These are phyloP conservation scores for Latrodectus geometricus DNA, from an alignment of 1,140 invertebrate genomes.

Conservation along the genomic window DNA sequence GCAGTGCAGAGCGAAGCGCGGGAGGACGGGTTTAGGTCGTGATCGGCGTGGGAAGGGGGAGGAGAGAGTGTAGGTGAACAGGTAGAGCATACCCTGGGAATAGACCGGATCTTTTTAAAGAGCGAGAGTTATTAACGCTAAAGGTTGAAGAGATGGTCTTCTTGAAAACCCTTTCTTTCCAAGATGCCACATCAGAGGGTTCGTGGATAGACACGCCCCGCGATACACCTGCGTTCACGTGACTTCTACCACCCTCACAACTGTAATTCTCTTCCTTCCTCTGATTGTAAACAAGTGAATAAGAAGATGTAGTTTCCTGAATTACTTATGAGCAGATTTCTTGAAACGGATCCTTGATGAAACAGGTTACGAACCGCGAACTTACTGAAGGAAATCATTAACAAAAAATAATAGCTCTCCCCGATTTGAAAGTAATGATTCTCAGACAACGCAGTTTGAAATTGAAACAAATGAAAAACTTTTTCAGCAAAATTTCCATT, in stretches of 20 bases:
- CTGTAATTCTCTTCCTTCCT: no score
- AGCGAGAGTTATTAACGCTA: conserved; percentile 56
- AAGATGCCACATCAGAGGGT: conserved; percentile 1
- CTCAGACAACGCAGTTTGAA: no score
- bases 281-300: not conserved
- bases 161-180: conserved; percentile 42
- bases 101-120: conserved; percentile 44
- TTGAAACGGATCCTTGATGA: no score
- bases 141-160: conserved; percentile 15
- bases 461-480: no score
- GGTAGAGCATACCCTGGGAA: conserved; percentile 39
- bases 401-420: no score
- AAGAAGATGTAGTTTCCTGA: no score
- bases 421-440: no score
- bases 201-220: conserved; percentile 45
- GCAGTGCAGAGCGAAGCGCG: not conserved
- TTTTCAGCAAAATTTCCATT: no score
- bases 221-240: conserved; percentile 44
- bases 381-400: no score
- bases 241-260: conserved; percentile 41
- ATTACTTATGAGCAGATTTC: no score
- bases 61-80: conserved; percentile 51
- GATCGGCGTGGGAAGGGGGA: conserved; percentile 26
- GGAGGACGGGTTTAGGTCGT: conserved; percentile 48
- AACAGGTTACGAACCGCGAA: no score